phyloP scores from a whole-genome alignment of 2,888 invertebrate species.

The Hirtodrosophila histrioides region DNA sequence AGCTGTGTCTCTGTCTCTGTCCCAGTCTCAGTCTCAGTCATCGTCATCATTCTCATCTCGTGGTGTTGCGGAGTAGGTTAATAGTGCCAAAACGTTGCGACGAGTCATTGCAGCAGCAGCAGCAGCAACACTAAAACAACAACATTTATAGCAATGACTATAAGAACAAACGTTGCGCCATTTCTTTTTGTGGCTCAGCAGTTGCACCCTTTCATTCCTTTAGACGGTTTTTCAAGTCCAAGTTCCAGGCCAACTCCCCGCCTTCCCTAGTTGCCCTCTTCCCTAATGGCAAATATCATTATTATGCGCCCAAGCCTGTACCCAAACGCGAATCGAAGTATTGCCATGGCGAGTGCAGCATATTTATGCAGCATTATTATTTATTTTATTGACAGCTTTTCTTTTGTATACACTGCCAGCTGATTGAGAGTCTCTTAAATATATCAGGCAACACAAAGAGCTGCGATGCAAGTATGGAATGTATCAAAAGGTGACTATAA shows the following conservation, averaged over 20 bases:
- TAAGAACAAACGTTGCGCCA: slow-evolving; percentile 72
- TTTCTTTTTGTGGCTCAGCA: slow-evolving; percentile 61
- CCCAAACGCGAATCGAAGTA: slow-evolving; percentile 29
- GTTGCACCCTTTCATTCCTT: slow-evolving; percentile 73
- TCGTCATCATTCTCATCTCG: slow-evolving; percentile 66
- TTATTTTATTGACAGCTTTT: slow-evolving; percentile 77
- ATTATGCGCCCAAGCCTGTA: slow-evolving; percentile 54
- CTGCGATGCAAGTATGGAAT: too few species aligned
- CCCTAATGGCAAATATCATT: slow-evolving; percentile 62
- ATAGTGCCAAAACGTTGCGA: slow-evolving; percentile 75
- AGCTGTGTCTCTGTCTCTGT: slow-evolving; percentile 16
- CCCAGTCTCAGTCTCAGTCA: slow-evolving; percentile 47
- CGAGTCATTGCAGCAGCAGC: slow-evolving; percentile 54
- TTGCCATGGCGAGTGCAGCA: slow-evolving; percentile 54
- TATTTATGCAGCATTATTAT: slow-evolving; percentile 78
- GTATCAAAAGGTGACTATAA: too few species aligned
- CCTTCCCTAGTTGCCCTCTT: not conserved
- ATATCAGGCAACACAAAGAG: slow-evolving; percentile 8
- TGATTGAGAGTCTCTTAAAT: slow-evolving; percentile 39
- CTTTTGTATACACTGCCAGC: slow-evolving; percentile 46
- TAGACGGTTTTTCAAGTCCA: slow-evolving; percentile 41
- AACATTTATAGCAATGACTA: slow-evolving; percentile 62
- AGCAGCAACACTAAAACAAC: slow-evolving; percentile 25
- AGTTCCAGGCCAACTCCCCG: slow-evolving; percentile 5
- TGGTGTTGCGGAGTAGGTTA: slow-evolving; percentile 74